Evolutionary conservation across 2,888 invertebrate genomes (phyloP), one percentile per base, ranked within the genome.

Genomic region (Gastrophysa polygoni): DNA sequence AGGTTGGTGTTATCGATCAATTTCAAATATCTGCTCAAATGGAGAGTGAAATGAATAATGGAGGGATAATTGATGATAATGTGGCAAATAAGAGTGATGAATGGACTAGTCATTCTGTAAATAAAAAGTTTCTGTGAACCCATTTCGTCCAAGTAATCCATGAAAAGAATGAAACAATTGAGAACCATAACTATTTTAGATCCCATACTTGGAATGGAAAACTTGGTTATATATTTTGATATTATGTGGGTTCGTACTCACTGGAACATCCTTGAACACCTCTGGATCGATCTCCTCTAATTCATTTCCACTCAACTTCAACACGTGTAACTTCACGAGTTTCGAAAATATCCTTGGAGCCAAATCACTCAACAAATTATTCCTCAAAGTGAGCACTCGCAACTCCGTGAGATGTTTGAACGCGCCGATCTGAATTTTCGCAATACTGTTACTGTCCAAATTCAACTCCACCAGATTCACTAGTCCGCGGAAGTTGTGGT

Each of bases 241-340:
- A 24, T 24, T 3, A 50, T 3, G 24, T 11, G 11, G 14, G 17
- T 32, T 28, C 38, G 17, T 34, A 77, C 84, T 83, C 78, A 87
- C 87, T 80, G 85, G 83, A 69, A 87, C 83, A 81, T 91, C 91
- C 77, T 89, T 90, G 80, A 91, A 91, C 50, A 90, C 90, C 81
- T 92, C 92, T 8, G 92, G 91, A 75, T 88, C 88, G 62, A 93
- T 84, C 54, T 85, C 82, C 52, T 93, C 80, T 11, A 63, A 63
- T 49, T 89, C 88, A 82, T 93, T 93, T 69, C 88, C 86, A 79
- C 91, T 91, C 69, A 93, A 82, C 81, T 92, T 90, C 68, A 93
- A 83, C 77, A 85, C 84, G 72, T 86, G 86, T 68, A 93, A 84
- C 77, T 89, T 90, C 51, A 86, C 87, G 59, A 93, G 83, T 85